A percentile compares a stretch with the other conserved stretches of the same genome.
phyloP scores from a whole-genome alignment of 2,113 vertebrate species.

The Uria aalge region DNA sequence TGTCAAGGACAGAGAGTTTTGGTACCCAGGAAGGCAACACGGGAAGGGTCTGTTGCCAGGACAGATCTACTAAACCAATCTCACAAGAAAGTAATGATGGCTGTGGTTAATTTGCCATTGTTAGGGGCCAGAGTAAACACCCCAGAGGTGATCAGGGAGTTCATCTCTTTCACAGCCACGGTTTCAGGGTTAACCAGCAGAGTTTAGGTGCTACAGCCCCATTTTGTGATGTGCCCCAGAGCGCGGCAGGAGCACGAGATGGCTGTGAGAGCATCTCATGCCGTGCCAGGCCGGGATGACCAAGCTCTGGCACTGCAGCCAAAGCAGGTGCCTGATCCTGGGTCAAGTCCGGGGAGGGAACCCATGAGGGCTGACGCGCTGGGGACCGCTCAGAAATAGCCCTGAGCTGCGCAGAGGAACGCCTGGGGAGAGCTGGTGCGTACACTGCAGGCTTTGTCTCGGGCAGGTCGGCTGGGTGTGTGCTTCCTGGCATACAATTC shows the following conservation, averaged over 20 bases:
- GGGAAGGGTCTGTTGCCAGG: neutral
- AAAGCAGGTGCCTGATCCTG: neutral
- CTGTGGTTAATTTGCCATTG: neutral
- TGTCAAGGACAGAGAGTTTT: conserved; percentile 21
- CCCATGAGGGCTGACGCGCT: accelerated
- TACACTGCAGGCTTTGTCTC: conserved; percentile 5
- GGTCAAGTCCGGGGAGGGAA: neutral
- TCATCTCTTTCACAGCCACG: neutral
- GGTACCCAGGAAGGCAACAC: neutral
- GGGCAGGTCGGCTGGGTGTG: conserved; percentile 58
- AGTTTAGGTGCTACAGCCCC: neutral
- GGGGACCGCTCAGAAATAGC: neutral
- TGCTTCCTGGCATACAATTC: conserved; percentile 69
- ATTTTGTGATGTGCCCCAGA: accelerated
- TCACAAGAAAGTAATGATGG: neutral
- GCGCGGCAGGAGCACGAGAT: accelerated
- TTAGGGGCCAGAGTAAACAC: neutral
- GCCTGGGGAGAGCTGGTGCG: neutral
- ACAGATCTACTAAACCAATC: neutral
- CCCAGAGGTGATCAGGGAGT: no score
- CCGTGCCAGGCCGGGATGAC: neutral
- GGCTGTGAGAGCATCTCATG: neutral
- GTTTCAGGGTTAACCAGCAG: neutral
- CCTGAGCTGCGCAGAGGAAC: neutral
- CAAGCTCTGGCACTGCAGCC: neutral